Conservation (phyloP, 2,797 vertebrate genomes). For the Crocodylus rhombifer region DNA sequence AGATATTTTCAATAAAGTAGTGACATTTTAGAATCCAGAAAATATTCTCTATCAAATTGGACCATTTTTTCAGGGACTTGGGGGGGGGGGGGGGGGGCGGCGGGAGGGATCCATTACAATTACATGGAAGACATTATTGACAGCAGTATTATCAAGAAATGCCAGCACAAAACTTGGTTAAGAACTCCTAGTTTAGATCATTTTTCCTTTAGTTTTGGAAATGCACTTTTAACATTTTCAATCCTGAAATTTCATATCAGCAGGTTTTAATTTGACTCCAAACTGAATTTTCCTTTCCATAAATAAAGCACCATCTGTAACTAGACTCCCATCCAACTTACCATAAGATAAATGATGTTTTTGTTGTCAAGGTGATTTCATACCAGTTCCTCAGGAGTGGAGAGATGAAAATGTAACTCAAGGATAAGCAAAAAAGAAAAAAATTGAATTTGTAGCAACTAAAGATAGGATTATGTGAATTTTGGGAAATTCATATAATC, state of each 20-base stretch:
- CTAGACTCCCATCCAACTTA: slow-evolving; percentile 39
- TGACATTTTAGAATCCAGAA: neutral
- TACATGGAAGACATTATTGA: neutral
- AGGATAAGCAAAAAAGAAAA: neutral
- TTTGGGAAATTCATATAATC: slow-evolving; percentile 9
- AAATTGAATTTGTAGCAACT: neutral
- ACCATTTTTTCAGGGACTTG: neutral
- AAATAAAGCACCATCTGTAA: slow-evolving; percentile 58
- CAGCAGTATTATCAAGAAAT: neutral
- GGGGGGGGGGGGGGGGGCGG: neutral
- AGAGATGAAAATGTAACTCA: slow-evolving; percentile 17
- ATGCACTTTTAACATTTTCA: slow-evolving; percentile 61
- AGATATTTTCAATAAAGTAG: slow-evolving; percentile 27
- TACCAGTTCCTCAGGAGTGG: neutral
- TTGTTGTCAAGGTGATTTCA: slow-evolving; percentile 50
- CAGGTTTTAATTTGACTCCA: slow-evolving; percentile 54
- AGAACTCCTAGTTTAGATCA: neutral
- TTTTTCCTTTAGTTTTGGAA: slow-evolving; percentile 16
- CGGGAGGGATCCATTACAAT: neutral
- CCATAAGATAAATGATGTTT: slow-evolving; percentile 46
- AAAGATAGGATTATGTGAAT: neutral
- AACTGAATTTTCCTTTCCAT: slow-evolving; percentile 58
- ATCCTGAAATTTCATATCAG: slow-evolving; percentile 49
- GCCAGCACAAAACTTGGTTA: neutral
- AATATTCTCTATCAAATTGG: neutral